These are phyloP conservation scores for Phaedon cochleariae DNA, from an alignment of 2,888 invertebrate genomes.

Conservation along the genomic window DNA sequence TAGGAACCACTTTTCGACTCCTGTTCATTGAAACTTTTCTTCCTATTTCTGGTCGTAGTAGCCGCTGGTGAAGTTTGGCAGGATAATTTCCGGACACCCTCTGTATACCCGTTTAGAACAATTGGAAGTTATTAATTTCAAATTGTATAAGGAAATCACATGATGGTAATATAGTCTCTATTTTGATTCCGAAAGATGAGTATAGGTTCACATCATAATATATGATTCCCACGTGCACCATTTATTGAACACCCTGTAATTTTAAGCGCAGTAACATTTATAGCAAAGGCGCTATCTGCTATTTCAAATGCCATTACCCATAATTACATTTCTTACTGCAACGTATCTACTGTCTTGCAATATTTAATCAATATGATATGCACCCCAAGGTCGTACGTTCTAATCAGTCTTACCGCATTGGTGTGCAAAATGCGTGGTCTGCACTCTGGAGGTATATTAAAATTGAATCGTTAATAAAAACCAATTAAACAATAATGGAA, in stretches of 20 bases:
- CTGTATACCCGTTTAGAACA: no score
- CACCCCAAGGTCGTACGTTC: conserved; percentile 31
- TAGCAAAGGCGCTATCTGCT: conserved; percentile 18
- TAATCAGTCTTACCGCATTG: conserved; percentile 4
- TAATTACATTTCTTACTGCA: conserved; percentile 30
- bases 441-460: conserved; percentile 16
- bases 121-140: no score
- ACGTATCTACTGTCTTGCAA: conserved; percentile 25
- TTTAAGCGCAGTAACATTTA: background rate
- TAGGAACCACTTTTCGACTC: no score
- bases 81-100: no score
- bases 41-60: no score
- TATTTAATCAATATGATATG: conserved; percentile 32
- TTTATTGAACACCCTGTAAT: background rate
- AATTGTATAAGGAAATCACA: no score
- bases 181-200: no score
- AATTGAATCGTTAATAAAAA: conserved; percentile 29
- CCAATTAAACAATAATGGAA: conserved; percentile 32
- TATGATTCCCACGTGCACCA: no score
- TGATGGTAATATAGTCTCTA: no score
- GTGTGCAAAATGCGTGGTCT: conserved; percentile 35
- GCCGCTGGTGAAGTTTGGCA: no score
- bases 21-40: no score
- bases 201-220: no score
- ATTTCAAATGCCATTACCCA: conserved; percentile 19